phyloP scores from a whole-genome alignment of 1,140 invertebrate genomes.

The Vollenhovia emeryi region DNA sequence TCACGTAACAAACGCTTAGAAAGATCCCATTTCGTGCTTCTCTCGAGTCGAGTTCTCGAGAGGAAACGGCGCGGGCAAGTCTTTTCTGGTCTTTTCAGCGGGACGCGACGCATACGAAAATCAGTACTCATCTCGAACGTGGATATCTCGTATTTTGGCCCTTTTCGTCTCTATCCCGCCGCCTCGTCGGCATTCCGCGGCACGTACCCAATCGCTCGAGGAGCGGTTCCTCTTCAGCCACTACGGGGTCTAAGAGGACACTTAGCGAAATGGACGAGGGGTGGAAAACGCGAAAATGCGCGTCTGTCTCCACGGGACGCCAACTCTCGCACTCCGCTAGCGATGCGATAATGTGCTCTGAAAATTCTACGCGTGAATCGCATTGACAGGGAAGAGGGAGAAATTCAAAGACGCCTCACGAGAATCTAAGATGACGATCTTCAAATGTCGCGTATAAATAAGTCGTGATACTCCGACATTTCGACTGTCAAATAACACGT shows the following conservation, averaged over 20 bases:
- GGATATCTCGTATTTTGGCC: slow-evolving; percentile 13
- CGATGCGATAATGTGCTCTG: slow-evolving; percentile 37
- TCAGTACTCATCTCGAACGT: not conserved
- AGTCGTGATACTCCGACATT: not conserved
- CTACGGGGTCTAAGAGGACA: slow-evolving; percentile 24
- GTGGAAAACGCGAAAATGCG: slow-evolving; percentile 49
- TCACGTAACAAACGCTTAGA: not conserved
- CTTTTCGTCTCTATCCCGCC: slow-evolving; percentile 9
- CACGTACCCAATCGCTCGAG: slow-evolving; percentile 65
- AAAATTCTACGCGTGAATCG: slow-evolving; percentile 52
- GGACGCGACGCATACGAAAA: not conserved
- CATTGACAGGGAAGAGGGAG: not conserved
- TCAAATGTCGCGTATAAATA: not conserved
- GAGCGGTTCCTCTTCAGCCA: slow-evolving; percentile 35
- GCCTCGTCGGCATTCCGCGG: slow-evolving; percentile 65
- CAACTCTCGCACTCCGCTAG: not conserved
- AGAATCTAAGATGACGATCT: not conserved
- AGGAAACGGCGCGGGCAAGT: not conserved
- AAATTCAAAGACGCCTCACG: not conserved
- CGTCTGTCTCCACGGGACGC: slow-evolving; percentile 5
- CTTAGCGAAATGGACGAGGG: slow-evolving; percentile 40
- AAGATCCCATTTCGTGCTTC: not conserved
- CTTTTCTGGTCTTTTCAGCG: not conserved
- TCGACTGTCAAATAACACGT: not conserved
- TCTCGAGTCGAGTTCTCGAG: not conserved